Evolutionary conservation across 2,888 invertebrate species (phyloP), one percentile per base, ranked within the genome.

Genomic region (Elysia crispata): DNA sequence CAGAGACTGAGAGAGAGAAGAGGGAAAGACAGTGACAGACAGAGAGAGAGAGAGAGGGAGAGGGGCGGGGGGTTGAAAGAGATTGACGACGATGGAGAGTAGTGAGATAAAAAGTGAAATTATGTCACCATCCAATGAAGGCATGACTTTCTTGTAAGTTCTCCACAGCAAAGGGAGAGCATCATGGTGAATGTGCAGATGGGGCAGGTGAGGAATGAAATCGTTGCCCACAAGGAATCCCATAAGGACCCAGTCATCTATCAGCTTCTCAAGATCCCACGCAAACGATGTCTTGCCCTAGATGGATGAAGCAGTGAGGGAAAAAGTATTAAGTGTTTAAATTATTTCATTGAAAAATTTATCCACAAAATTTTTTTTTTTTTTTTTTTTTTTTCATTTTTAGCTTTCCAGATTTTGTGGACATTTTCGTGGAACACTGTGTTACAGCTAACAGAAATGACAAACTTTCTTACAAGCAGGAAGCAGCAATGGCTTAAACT

Each of bases 221-320:
- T 99, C 99, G 91, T 99, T 83, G 18, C 99, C 99, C 18, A 99
- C 97, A 31, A 99, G 93, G 92, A 98, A 98, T 0, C 98, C 97
- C 97, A 99, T 97, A 25, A 99, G 92, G 41, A 99, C 96, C 98
- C 99, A 99, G 92, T 99, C 99, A 90, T 99, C 99, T 33, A 99
- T 97, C 77, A 99, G 94, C 84, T 95, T 95, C 90, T 98, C 97
- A 86, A 98, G 94, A 91, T 98, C 95, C 91, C 95, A 98, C 0
- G 93, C 92, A 92, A 98, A 97, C 0, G 94, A 93, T 11, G 97
- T 90, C 31, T 75, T 84, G 85, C 11, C 86, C 92, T 92, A 86
- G n/a, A n/a, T n/a, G n/a, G n/a, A n/a, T n/a, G n/a, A 41, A 86
- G 81, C 31, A 57, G 25, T 31, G 11, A 49, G 23, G 8, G 25